These are phyloP conservation scores for Ploceus nigricollis DNA, from an alignment of 2,113 vertebrate species.

Conservation along the genomic window DNA sequence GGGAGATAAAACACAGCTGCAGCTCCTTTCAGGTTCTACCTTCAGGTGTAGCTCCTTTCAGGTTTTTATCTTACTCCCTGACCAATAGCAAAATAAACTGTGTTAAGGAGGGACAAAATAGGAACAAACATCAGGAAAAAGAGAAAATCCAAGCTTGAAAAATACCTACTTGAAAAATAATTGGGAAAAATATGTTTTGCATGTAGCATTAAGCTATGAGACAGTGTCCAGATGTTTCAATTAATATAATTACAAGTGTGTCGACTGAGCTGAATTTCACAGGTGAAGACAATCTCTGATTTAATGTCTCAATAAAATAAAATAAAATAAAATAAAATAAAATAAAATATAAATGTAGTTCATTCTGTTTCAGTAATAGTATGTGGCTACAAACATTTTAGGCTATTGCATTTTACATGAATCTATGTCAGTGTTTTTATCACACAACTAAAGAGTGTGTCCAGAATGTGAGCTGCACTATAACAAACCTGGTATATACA, in stretches of 20 bases:
- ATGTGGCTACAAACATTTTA: not conserved
- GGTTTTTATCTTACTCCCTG: not conserved
- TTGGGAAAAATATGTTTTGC: not conserved
- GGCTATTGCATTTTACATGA: not conserved
- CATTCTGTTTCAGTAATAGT: not conserved
- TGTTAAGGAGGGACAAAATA: not conserved
- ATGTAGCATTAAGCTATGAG: not conserved
- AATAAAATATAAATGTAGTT: not conserved
- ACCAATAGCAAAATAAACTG: not conserved
- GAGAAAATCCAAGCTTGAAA: not conserved
- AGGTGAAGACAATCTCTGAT: not conserved
- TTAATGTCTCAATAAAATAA: not conserved
- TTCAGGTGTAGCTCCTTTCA: not conserved
- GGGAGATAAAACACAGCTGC: not conserved
- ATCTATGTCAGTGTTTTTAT: not conserved
- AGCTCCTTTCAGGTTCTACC: not conserved
- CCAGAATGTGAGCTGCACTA: not conserved
- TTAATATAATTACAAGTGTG: not conserved
- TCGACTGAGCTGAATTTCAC: not conserved
- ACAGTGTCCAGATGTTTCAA: not conserved
- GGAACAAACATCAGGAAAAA: not conserved
- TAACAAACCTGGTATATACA: not conserved
- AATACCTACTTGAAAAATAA: not conserved
- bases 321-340: not conserved
- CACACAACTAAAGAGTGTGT: not conserved